A percentile compares a stretch with the other conserved stretches of the same genome.
These are phyloP conservation scores for Drosophila watanabei DNA, from an alignment of 1,140 invertebrate genomes.

Conservation along the genomic window DNA sequence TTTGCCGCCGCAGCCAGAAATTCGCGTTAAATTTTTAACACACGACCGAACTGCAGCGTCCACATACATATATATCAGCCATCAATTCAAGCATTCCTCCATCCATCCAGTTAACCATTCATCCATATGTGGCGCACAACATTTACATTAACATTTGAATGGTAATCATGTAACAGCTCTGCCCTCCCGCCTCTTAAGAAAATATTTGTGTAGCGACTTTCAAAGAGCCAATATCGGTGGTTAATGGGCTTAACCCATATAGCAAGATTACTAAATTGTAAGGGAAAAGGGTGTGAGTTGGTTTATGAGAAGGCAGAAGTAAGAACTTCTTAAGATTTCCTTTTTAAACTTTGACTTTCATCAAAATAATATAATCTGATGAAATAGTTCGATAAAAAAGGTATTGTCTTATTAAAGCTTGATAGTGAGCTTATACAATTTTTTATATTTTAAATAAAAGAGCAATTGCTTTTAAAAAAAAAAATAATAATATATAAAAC, in stretches of 20 bases:
- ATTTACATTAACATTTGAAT: slow-evolving; percentile 60
- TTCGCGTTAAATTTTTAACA: slow-evolving; percentile 83
- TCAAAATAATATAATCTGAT: no score
- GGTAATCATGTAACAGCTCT: slow-evolving; percentile 44
- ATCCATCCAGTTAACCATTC: slow-evolving; percentile 41
- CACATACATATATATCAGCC: slow-evolving; percentile 31
- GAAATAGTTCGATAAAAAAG: no score
- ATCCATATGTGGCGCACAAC: slow-evolving; percentile 48
- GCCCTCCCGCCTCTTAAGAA: slow-evolving; percentile 10
- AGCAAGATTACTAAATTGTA: neutral
- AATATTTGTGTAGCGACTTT: slow-evolving; percentile 22
- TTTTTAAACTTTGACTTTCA: neutral
- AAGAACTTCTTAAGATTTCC: neutral
- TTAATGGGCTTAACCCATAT: neutral
- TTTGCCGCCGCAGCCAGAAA: slow-evolving; percentile 76
- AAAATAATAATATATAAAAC: no score
- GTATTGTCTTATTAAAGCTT: no score
- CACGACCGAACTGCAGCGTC: slow-evolving; percentile 76
- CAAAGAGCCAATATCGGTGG: neutral
- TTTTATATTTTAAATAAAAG: no score
- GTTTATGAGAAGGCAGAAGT: no score
- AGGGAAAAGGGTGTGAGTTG: neutral
- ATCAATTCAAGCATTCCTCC: slow-evolving; percentile 39
- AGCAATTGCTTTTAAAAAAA: no score
- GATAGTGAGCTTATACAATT: no score